Evolutionary conservation across 2,888 invertebrate genomes (phyloP).

Genomic region (Caenorhabditis sp.): DNA sequence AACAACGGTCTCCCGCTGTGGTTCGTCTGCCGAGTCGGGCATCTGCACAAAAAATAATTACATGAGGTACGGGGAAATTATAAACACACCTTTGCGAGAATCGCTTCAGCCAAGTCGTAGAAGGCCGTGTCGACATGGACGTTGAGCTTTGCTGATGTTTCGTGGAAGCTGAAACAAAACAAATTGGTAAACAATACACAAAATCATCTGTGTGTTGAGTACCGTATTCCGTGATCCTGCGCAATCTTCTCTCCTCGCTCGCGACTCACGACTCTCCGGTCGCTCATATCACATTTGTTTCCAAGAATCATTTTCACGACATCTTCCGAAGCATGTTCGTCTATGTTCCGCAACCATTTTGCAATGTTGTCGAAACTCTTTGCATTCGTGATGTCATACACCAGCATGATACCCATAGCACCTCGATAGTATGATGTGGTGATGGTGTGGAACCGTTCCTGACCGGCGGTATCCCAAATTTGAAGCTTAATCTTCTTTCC

Average conservation of each 20-base stretch:
- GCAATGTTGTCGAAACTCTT: constrained; percentile 99
- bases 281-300: constrained; percentile 98
- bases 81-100: constrained; percentile 78
- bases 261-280: constrained; percentile 94
- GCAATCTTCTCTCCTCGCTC: constrained; percentile 72
- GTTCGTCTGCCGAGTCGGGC: constrained; percentile 67
- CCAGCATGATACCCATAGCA: constrained; percentile 87
- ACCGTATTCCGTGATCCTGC: constrained; percentile 67
- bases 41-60: constrained; percentile 53
- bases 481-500: constrained; percentile 86
- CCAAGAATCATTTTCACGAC: constrained; percentile 99
- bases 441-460: constrained; percentile 97
- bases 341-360: constrained; percentile 99
- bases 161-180: constrained; percentile 89
- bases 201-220: not conserved
- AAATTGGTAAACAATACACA: not conserved
- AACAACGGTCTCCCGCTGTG: constrained; percentile 57
- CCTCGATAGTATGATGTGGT: constrained; percentile 96
- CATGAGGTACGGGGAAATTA: not conserved
- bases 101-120: constrained; percentile 92
- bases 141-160: constrained; percentile 98
- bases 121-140: constrained; percentile 98
- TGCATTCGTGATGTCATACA: constrained; percentile 97
- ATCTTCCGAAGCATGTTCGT: constrained; percentile 97
- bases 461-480: constrained; percentile 95